These are phyloP conservation scores for Rhodinocichla rosea DNA, from an alignment of 2,113 vertebrate species.

Conservation along the genomic window DNA sequence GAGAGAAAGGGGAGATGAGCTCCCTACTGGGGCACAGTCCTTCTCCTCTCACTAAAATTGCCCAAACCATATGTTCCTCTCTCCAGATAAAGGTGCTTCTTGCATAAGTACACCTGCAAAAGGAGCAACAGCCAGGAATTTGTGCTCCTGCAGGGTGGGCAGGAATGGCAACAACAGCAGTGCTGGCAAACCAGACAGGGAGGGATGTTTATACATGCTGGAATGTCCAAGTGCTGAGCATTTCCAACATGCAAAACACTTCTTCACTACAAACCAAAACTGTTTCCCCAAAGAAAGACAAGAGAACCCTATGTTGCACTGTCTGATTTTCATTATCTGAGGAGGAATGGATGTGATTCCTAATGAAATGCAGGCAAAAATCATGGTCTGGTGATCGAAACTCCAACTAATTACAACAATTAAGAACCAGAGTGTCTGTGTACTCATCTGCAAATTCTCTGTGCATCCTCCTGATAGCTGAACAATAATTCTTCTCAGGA, in stretches of 20 bases:
- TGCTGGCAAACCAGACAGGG: background rate
- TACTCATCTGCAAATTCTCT: background rate
- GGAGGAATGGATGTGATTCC: background rate
- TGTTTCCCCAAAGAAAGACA: background rate
- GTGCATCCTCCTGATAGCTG: background rate
- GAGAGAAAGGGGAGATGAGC: background rate
- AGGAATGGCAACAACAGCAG: background rate
- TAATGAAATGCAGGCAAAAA: background rate
- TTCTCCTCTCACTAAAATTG: background rate
- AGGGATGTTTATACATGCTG: background rate
- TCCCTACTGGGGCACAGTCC: background rate
- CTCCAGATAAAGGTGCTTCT: background rate
- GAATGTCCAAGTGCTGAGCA: background rate
- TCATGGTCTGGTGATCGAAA: background rate
- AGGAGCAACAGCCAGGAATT: background rate
- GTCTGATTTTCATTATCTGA: background rate
- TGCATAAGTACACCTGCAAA: background rate
- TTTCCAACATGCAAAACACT: background rate
- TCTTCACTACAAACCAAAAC: background rate
- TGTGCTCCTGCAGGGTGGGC: background rate
- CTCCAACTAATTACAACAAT: slow-evolving; percentile 11
- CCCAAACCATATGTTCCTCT: background rate
- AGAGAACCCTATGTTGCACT: background rate
- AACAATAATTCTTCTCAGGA: background rate
- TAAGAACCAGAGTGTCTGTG: background rate